Conservation (phyloP, 2,797 vertebrate genomes). For the Sebastes trivittatus region DNA sequence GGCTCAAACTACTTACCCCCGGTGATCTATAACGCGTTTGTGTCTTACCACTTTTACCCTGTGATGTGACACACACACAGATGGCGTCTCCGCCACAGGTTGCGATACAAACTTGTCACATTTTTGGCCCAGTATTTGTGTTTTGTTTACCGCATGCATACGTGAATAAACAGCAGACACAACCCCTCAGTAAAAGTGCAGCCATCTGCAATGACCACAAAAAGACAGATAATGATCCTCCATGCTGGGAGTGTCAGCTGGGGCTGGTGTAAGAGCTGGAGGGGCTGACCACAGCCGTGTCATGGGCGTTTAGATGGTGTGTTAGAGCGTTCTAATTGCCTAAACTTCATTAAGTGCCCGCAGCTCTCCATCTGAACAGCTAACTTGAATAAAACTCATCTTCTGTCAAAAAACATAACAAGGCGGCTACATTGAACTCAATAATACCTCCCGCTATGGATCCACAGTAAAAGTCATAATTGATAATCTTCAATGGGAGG, state of each 20-base stretch:
- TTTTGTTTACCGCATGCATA: background rate
- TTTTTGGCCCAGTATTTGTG: background rate
- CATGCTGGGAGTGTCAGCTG: background rate
- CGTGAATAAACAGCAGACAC: background rate
- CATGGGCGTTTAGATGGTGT: background rate
- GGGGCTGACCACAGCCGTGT: constrained; percentile 19
- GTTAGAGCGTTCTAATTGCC: constrained; percentile 40
- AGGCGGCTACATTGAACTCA: constrained; percentile 5
- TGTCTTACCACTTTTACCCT: constrained; percentile 10
- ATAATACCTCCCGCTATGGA: background rate
- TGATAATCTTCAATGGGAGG: constrained; percentile 36
- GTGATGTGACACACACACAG: background rate
- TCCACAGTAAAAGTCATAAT: constrained; percentile 27
- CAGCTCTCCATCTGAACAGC: constrained; percentile 17
- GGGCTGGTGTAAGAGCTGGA: background rate
- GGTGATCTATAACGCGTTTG: constrained; percentile 51
- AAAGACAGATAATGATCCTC: constrained; percentile 19
- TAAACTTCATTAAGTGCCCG: constrained; percentile 22
- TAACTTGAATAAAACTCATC: constrained; percentile 18
- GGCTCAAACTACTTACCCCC: constrained; percentile 41
- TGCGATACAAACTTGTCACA: background rate
- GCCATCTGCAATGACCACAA: constrained; percentile 1
- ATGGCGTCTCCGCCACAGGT: background rate
- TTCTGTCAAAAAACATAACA: constrained; percentile 16
- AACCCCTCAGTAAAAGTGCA: background rate